A percentile compares a stretch with the other conserved stretches of the same genome.
Conservation (phyloP, 2,888 invertebrate genomes). For the Gastracanthus pulcherrimus region DNA sequence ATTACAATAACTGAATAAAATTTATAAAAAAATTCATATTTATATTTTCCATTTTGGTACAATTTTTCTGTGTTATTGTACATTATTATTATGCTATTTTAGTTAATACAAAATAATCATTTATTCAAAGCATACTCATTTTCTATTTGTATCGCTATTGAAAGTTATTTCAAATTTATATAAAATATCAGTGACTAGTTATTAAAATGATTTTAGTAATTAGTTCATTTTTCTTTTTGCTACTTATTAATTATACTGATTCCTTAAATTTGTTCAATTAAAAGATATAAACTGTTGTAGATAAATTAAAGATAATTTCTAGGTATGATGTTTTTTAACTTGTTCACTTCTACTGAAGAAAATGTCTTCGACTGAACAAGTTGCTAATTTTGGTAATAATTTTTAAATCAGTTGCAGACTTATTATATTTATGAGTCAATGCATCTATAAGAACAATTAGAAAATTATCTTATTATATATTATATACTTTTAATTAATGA, state of each 20-base stretch:
- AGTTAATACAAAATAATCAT: no score
- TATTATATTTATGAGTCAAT: constrained; percentile 16
- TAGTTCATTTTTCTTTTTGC: not conserved
- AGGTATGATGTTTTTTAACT: not conserved
- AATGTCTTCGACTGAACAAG: not conserved
- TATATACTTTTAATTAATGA: no score
- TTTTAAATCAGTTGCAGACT: not conserved
- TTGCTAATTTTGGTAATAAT: constrained; percentile 3
- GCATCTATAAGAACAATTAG: constrained; percentile 17
- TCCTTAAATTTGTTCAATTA: not conserved
- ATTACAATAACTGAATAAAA: not conserved
- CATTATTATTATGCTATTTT: not conserved
- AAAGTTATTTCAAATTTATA: not conserved
- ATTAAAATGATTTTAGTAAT: not conserved
- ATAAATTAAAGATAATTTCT: not conserved
- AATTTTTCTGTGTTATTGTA: not conserved
- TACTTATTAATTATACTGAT: not conserved
- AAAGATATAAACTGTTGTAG: not conserved
- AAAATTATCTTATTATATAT: not conserved
- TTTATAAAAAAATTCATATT: not conserved
- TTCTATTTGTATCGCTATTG: not conserved
- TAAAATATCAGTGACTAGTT: not conserved
- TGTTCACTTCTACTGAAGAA: not conserved
- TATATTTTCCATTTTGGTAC: not conserved
- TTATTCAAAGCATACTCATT: not conserved